These are phyloP conservation scores for Crypturellus undulatus DNA, from an alignment of 2,113 vertebrate genomes.

Conservation along the genomic window DNA sequence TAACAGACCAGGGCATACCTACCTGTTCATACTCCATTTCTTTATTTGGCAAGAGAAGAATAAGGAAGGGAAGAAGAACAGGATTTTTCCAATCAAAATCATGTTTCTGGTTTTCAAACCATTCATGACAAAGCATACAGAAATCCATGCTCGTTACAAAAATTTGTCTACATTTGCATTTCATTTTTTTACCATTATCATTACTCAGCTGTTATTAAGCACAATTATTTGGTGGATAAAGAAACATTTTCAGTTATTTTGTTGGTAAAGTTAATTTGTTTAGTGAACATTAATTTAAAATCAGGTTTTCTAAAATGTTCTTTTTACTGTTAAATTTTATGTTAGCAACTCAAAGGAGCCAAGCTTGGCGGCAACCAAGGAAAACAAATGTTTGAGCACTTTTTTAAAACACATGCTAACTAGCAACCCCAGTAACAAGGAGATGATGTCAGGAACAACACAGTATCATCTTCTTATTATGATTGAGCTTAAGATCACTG, in stretches of 20 bases:
- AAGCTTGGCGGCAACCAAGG: background rate
- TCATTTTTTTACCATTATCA: constrained; percentile 1
- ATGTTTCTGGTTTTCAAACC: constrained; percentile 21
- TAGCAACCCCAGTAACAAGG: constrained; percentile 68
- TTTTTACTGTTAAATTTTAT: constrained; percentile 6
- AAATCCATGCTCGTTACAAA: background rate
- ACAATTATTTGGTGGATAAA: constrained; percentile 18
- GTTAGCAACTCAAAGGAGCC: constrained; percentile 27
- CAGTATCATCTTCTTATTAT: constrained; percentile 63
- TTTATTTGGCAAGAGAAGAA: background rate
- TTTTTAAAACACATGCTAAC: constrained; percentile 73
- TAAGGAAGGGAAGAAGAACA: background rate
- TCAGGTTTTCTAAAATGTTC: background rate
- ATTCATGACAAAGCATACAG: background rate
- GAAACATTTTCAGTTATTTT: constrained; percentile 46
- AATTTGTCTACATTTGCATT: background rate
- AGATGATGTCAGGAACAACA: constrained; percentile 55
- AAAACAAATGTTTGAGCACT: constrained; percentile 31
- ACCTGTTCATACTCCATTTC: background rate
- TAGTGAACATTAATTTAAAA: constrained; percentile 37
- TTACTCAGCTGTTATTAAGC: constrained; percentile 42
- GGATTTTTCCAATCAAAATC: background rate
- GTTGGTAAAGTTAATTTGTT: constrained; percentile 5
- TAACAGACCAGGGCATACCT: background rate
- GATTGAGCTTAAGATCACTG: constrained; percentile 69